These are phyloP conservation scores for Unio delphinus DNA, from an alignment of 2,888 invertebrate genomes.

Conservation along the genomic window DNA sequence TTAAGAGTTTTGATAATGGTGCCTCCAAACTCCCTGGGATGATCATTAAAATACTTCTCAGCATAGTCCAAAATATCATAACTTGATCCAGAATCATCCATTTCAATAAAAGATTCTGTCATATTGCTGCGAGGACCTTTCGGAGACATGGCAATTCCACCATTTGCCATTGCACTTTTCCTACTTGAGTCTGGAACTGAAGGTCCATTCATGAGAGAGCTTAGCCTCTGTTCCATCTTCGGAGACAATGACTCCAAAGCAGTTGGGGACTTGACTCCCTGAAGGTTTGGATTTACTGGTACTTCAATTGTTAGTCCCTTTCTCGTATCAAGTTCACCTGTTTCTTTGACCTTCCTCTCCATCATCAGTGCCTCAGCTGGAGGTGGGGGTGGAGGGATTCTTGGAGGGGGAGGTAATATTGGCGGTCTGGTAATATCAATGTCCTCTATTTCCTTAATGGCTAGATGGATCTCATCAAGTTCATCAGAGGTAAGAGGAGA, in stretches of 20 bases:
- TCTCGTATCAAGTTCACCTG: slow-evolving; percentile 25
- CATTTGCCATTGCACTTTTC: slow-evolving; percentile 19
- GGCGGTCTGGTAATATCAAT: slow-evolving; percentile 30
- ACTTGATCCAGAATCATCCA: slow-evolving; percentile 58
- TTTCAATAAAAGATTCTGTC: slow-evolving; percentile 19
- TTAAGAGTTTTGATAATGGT: slow-evolving; percentile 64
- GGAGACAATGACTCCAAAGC: slow-evolving; percentile 51
- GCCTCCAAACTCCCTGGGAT: slow-evolving; percentile 72
- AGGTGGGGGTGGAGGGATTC: slow-evolving; percentile 39
- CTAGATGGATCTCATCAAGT: slow-evolving; percentile 44
- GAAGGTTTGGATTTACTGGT: slow-evolving; percentile 23
- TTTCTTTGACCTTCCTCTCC: slow-evolving; percentile 20
- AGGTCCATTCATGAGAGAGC: slow-evolving; percentile 30
- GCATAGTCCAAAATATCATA: slow-evolving; percentile 94
- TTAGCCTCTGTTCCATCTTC: slow-evolving; percentile 44
- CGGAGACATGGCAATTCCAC: slow-evolving; percentile 20
- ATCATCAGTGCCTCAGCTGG: slow-evolving; percentile 26
- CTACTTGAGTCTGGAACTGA: slow-evolving; percentile 5
- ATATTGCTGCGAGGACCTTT: slow-evolving; percentile 25
- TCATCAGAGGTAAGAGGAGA: slow-evolving; percentile 28
- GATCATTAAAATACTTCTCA: slow-evolving; percentile 92
- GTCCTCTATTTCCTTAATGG: slow-evolving; percentile 42
- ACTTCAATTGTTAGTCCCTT: slow-evolving; percentile 27
- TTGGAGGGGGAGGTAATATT: slow-evolving; percentile 41
- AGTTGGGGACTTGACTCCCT: slow-evolving; percentile 17